Evolutionary conservation across 2,888 invertebrate genomes (phyloP).

Genomic region (Drosophila incognita): DNA sequence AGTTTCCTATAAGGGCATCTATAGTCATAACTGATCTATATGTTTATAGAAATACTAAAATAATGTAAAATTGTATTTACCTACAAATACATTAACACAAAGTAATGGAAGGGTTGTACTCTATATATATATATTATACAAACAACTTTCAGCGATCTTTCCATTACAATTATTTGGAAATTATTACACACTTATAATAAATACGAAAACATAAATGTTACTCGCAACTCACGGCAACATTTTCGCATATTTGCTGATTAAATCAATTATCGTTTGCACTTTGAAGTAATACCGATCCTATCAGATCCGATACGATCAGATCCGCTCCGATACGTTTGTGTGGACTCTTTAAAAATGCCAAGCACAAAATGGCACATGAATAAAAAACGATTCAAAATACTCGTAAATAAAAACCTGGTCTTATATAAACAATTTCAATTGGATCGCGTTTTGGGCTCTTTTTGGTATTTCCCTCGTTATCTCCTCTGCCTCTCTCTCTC

Average conservation of each 20-base stretch:
- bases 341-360: conserved; percentile 64
- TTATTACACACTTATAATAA: background rate
- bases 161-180: background rate
- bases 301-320: conserved; percentile 24
- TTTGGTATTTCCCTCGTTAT: conserved; percentile 57
- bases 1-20: background rate
- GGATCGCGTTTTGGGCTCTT: conserved; percentile 53
- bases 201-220: background rate
- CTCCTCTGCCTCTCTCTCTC: background rate
- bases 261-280: conserved; percentile 49
- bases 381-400: conserved; percentile 24
- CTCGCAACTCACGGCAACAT: conserved; percentile 12
- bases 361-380: conserved; percentile 65
- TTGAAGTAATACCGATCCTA: conserved; percentile 51
- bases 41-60: background rate
- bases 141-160: background rate
- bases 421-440: conserved; percentile 72
- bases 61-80: background rate
- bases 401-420: conserved; percentile 19
- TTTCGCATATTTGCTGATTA: conserved; percentile 54
- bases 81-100: background rate
- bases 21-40: background rate
- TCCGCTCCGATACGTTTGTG: conserved; percentile 29
- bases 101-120: background rate
- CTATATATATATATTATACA: no score